phyloP scores from a whole-genome alignment of 2,797 vertebrate species.

The Eutrigla gurnardus region DNA sequence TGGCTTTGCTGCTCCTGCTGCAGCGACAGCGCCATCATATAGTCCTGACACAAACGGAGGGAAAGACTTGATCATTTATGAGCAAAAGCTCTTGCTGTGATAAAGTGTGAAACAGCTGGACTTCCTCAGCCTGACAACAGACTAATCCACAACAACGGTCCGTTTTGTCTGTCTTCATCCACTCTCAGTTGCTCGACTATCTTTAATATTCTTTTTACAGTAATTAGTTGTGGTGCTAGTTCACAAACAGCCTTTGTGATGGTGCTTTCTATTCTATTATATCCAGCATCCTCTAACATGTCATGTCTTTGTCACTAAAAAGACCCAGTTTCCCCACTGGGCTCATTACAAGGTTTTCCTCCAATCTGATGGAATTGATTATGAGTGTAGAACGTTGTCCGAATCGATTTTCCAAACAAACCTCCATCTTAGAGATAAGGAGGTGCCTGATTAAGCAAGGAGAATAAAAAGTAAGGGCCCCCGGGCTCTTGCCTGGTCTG shows the following conservation, averaged over 20 bases:
- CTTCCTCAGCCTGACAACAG: neutral
- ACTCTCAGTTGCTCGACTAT: conserved; percentile 8
- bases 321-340: conserved; percentile 8
- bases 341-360: conserved; percentile 27
- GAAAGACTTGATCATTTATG: conserved; percentile 15
- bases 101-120: neutral
- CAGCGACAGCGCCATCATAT: conserved; percentile 97
- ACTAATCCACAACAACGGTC: conserved; percentile 1
- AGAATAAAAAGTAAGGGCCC: conserved; percentile 41
- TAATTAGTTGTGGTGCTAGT: neutral
- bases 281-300: conserved; percentile 7
- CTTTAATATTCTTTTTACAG: neutral
- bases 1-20: conserved; percentile 98
- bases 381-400: conserved; percentile 22
- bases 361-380: conserved; percentile 35
- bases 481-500: conserved; percentile 18
- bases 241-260: neutral
- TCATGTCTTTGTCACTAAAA: conserved; percentile 6
- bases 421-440: conserved; percentile 5
- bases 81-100: neutral
- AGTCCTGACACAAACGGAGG: conserved; percentile 86
- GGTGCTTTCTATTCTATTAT: conserved; percentile 3
- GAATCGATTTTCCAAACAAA: conserved; percentile 25
- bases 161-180: neutral
- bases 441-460: conserved; percentile 15